These are phyloP conservation scores for Rhaphigaster nebulosa DNA, from an alignment of 2,888 invertebrate species.

Conservation along the genomic window DNA sequence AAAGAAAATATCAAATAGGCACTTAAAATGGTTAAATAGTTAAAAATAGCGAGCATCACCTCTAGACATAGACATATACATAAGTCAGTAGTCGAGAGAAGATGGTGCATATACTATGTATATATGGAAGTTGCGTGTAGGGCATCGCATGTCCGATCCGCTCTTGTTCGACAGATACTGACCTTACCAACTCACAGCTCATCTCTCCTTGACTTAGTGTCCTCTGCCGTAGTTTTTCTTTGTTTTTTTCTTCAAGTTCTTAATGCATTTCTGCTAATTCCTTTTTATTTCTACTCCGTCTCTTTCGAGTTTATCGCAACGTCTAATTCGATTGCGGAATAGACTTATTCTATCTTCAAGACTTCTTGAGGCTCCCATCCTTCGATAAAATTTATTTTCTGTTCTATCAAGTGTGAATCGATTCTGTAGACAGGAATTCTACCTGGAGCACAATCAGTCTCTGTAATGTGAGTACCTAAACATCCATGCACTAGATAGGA, in stretches of 20 bases:
- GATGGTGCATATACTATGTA: background rate
- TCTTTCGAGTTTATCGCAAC: background rate
- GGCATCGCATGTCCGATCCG: background rate
- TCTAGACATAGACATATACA: too few relatives aligned
- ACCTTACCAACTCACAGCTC: constrained; percentile 52
- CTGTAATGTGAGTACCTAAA: too few relatives aligned
- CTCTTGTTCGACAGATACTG: background rate
- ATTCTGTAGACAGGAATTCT: too few relatives aligned
- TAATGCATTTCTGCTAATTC: background rate
- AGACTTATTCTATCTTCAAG: background rate
- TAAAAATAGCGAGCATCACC: too few relatives aligned
- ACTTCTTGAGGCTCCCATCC: background rate
- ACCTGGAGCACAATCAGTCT: too few relatives aligned
- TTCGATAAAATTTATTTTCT: too few relatives aligned
- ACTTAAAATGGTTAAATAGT: too few relatives aligned
- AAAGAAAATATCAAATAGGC: too few relatives aligned
- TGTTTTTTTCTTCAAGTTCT: background rate
- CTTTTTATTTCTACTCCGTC: background rate
- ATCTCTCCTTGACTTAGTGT: background rate
- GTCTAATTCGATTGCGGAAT: background rate
- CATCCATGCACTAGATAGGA: too few relatives aligned
- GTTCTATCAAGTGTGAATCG: too few relatives aligned
- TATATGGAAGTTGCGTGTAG: constrained; percentile 42
- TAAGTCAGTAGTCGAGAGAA: background rate
- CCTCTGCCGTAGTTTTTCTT: background rate